Conservation (phyloP, 1,140 invertebrate genomes). For the Lethrus apterus region DNA sequence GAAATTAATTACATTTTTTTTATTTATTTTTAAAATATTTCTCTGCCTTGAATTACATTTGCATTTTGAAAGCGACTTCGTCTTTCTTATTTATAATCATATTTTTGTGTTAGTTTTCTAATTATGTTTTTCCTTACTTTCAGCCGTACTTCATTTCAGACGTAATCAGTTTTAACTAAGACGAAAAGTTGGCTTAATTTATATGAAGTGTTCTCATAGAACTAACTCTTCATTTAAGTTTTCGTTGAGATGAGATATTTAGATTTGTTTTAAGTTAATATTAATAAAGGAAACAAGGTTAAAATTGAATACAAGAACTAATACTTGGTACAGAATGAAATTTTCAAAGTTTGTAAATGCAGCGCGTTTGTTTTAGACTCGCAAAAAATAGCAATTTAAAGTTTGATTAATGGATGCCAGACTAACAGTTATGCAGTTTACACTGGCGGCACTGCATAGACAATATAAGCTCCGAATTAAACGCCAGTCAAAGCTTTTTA, state of each 20-base stretch:
- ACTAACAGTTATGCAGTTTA: conserved; percentile 21
- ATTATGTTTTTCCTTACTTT: too few relatives aligned
- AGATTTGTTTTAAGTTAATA: conserved; percentile 11
- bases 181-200: too few relatives aligned
- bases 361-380: conserved; percentile 19
- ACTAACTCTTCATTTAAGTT: conserved; percentile 6
- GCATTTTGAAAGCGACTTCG: too few relatives aligned
- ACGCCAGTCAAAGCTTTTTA: conserved; percentile 2
- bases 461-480: conserved; percentile 6
- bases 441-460: conserved; percentile 2
- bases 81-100: too few relatives aligned
- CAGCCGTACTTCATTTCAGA: too few relatives aligned
- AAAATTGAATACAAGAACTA: conserved; percentile 2
- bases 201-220: too few relatives aligned
- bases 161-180: too few relatives aligned
- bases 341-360: conserved; percentile 17
- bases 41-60: too few relatives aligned
- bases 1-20: too few relatives aligned
- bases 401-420: conserved; percentile 22
- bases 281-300: conserved; percentile 15
- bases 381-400: conserved; percentile 23
- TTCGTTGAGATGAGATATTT: conserved; percentile 4
- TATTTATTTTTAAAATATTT: too few relatives aligned
- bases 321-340: conserved; percentile 8
- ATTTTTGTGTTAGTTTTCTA: too few relatives aligned